Evolutionary conservation across 2,113 vertebrate species (phyloP).

Genomic region (Brienomyrus longianalis): DNA sequence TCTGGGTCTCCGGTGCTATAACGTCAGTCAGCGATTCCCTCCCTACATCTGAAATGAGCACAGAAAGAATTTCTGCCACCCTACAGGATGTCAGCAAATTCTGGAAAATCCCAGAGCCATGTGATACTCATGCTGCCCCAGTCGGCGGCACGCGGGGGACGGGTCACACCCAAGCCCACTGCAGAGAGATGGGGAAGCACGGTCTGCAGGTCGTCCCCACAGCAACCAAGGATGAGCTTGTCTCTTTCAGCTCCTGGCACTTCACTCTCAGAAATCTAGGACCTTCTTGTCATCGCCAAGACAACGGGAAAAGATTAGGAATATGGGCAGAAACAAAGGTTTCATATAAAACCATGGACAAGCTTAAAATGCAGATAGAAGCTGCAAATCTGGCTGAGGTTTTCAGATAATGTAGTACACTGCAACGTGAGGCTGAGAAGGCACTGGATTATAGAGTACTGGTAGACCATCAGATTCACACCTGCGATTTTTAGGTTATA

Average conservation of each 20-base stretch:
- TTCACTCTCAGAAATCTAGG: constrained; percentile 4
- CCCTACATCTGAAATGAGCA: too few species aligned
- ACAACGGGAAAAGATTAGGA: not conserved
- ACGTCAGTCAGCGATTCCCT: not conserved
- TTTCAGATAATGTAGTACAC: not conserved
- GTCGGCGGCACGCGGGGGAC: not conserved
- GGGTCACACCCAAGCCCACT: not conserved
- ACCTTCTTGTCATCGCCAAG: not conserved
- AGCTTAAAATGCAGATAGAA: not conserved
- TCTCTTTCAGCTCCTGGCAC: constrained; percentile 19
- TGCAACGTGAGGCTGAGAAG: not conserved
- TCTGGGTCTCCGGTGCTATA: not conserved
- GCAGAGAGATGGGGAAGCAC: not conserved
- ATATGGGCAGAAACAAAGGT: not conserved
- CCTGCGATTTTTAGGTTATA: not conserved
- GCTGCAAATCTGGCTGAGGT: not conserved
- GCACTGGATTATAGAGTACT: not conserved
- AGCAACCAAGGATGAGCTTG: constrained; percentile 3
- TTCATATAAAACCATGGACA: not conserved
- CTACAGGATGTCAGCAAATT: not conserved
- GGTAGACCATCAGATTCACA: not conserved
- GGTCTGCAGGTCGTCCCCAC: not conserved
- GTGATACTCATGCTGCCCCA: not conserved
- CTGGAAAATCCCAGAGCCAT: not conserved
- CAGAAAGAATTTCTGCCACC: too few species aligned